A percentile compares a stretch with the other conserved stretches of the same genome.
Evolutionary conservation across 2,797 vertebrate species (phyloP).

Genomic region (Chelon auratus): DNA sequence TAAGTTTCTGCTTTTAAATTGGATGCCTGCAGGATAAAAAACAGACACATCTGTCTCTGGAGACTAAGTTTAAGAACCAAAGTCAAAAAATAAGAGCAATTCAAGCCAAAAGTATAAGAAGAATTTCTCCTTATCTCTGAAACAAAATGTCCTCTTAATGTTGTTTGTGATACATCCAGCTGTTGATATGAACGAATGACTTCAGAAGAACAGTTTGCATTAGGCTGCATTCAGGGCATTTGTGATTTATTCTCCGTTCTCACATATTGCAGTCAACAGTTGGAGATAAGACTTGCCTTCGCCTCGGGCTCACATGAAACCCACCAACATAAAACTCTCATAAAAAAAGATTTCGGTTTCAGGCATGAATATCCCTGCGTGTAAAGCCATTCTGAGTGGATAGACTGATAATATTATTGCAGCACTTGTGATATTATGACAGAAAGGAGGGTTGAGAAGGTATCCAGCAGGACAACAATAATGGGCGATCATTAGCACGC

Average conservation of each 20-base stretch:
- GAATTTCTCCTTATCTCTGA: conserved; percentile 32
- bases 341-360: conserved; percentile 46
- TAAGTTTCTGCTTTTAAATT: conserved; percentile 40
- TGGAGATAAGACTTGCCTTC: conserved; percentile 36
- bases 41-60: conserved; percentile 39
- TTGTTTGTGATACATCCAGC: conserved; percentile 45
- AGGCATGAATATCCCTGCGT: conserved; percentile 29
- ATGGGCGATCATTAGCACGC: conserved; percentile 18
- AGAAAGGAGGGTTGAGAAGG: conserved; percentile 3
- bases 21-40: conserved; percentile 39
- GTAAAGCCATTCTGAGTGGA: conserved; percentile 33
- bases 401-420: conserved; percentile 42
- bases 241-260: conserved; percentile 39
- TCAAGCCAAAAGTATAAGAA: conserved; percentile 28
- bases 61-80: conserved; percentile 35
- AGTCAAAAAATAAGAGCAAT: conserved; percentile 4
- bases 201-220: conserved; percentile 27
- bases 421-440: conserved; percentile 30
- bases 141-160: conserved; percentile 64
- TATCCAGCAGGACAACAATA: conserved; percentile 22
- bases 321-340: conserved; percentile 8
- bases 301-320: conserved; percentile 28
- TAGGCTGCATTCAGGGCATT: conserved; percentile 19
- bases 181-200: conserved; percentile 45
- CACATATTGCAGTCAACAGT: conserved; percentile 18